These are phyloP conservation scores for Actenoides lindsayi DNA, from an alignment of 2,113 vertebrate species.

Conservation along the genomic window DNA sequence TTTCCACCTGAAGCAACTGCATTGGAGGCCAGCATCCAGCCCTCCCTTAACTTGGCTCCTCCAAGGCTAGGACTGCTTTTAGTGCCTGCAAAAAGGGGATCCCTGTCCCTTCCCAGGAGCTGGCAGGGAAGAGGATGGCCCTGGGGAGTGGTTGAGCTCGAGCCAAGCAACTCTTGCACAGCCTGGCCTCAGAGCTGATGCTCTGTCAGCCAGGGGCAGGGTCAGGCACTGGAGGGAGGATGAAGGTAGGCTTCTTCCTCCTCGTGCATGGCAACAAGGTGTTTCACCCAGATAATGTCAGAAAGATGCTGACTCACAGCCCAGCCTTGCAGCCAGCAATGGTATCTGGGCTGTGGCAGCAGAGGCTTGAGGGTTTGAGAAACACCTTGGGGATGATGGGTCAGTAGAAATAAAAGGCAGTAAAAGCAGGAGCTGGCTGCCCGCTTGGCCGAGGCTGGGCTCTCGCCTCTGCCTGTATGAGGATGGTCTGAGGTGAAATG, in stretches of 20 bases:
- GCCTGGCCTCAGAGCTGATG: not conserved
- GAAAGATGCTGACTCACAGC: not conserved
- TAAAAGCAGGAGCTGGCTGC: not conserved
- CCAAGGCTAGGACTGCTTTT: not conserved
- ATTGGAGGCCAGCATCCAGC: accelerated
- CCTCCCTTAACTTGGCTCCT: not conserved
- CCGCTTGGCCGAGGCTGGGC: not conserved
- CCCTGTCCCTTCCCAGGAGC: not conserved
- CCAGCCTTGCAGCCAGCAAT: not conserved
- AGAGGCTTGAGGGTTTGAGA: not conserved
- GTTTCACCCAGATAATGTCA: accelerated
- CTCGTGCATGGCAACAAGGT: not conserved
- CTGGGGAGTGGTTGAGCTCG: not conserved
- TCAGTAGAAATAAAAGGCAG: not conserved
- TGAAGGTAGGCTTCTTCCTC: not conserved
- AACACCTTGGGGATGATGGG: not conserved
- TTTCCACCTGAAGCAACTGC: not conserved
- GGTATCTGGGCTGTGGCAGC: not conserved
- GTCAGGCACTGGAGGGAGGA: not conserved
- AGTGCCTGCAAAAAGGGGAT: not conserved
- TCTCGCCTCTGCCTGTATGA: accelerated
- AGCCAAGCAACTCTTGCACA: not conserved
- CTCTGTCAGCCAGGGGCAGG: not conserved
- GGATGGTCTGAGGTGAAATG: not conserved
- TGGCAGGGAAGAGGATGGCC: not conserved